Evolutionary conservation across 2,888 invertebrate species (phyloP).

Genomic region (Aphodius granarius): DNA sequence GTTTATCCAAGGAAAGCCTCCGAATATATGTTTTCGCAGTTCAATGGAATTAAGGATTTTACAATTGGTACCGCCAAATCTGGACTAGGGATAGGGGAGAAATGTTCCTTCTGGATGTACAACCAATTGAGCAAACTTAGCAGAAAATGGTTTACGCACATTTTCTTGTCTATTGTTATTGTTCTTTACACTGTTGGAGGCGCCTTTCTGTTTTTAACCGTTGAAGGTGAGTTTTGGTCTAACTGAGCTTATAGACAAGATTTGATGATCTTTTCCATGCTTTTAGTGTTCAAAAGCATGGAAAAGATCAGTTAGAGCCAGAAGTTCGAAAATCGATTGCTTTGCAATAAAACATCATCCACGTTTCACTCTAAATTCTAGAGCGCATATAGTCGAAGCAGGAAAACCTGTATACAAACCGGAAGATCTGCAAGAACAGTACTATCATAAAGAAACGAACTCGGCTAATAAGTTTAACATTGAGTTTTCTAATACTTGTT

Average conservation of each 20-base stretch:
- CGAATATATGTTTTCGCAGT: constrained; percentile 78
- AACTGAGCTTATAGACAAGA: neutral
- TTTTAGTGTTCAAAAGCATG: too few species aligned
- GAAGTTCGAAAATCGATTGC: too few species aligned
- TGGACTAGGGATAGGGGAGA: constrained; percentile 82
- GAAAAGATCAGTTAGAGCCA: neutral
- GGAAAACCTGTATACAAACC: too few species aligned
- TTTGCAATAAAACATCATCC: too few species aligned
- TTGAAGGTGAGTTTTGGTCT: constrained; percentile 72
- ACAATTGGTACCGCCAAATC: constrained; percentile 72
- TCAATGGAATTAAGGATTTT: constrained; percentile 72
- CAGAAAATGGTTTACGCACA: constrained; percentile 86
- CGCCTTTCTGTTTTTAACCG: constrained; percentile 74
- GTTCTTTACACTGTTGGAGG: constrained; percentile 80
- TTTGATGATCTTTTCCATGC: too few species aligned
- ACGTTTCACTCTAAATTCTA: too few species aligned
- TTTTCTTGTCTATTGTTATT: constrained; percentile 79
- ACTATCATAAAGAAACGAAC: too few species aligned
- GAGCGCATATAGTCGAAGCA: too few species aligned
- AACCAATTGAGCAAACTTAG: constrained; percentile 77
- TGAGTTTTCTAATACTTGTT: too few species aligned
- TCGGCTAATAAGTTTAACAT: too few species aligned
- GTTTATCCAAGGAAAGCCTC: constrained; percentile 70
- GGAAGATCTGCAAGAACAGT: too few species aligned
- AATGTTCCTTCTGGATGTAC: constrained; percentile 77